Base-by-base conservation (phyloP, 1,140 invertebrate genomes). In the Drosophila mayri region DNA sequence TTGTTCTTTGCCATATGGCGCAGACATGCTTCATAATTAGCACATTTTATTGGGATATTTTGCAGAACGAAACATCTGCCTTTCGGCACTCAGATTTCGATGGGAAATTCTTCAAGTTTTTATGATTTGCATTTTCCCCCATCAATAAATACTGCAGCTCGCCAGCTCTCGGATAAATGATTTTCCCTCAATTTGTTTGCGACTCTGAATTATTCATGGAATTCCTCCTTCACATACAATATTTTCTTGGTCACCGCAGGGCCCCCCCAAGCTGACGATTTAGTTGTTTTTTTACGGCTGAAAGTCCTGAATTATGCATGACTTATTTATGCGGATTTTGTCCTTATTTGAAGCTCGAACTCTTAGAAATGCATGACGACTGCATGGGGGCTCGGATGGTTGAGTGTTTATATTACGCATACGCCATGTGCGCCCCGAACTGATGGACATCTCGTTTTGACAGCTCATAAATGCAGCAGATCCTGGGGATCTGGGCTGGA, bases 181-280 rank as follows among this genome's bases (percentile, higher is more conserved):
- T 68, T 79, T 86, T 79, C 18, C 43, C 58, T 64, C 54, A 68
- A 68, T 79, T 46, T 61, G 50, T 30, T 49, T 20, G 49, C 28
- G 16, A 60, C 32, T 58, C 37, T 84, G 75, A 87, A 86, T 87
- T 70, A 87, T 86, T 86, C 79, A 86, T 86, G 47, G n/a, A 30
- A 64, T 50, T 79, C 47, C 74, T 59, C 22, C 41, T 64, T 37
- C 28, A 28, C 43, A 72, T 40, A 71, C 52, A 59, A 71, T 60
- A 59, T 60, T 30, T 73, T 18, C 68, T 59, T 58, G 49, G 67
- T 47, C 41, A 70, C 64, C 63, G 35, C 50, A 37, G 18, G 32
- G 2, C 50, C 50, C 14, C 50, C 14, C 38, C 41, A 47, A 67
- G 35, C 37, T 52, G 41, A 20, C 47, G 46, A 55, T 55, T 70